These are phyloP conservation scores for Theonella swinhoei DNA, from an alignment of 37 sponge, comb jelly and placozoan genomes.

Conservation along the genomic window DNA sequence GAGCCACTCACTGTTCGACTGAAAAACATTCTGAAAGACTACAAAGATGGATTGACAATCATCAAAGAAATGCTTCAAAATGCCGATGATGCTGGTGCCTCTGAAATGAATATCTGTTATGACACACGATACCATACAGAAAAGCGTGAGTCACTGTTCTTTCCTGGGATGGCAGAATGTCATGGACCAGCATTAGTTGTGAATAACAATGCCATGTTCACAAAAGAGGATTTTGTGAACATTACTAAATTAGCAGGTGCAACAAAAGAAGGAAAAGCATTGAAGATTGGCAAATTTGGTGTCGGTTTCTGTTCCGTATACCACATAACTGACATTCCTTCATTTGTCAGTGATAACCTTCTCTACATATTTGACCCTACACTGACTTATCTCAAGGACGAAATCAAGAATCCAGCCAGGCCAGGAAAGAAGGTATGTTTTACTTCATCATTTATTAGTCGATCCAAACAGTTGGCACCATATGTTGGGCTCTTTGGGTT, in stretches of 20 bases:
- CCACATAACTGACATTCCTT: conserved; percentile 76
- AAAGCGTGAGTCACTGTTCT: conserved; percentile 28
- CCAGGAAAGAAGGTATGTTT: conserved; percentile 61
- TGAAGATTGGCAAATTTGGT: conserved; percentile 75
- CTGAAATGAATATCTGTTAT: conserved; percentile 59
- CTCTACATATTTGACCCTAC: conserved; percentile 78
- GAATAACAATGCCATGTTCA: conserved; percentile 57
- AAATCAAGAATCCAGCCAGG: conserved; percentile 26
- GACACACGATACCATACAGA: conserved; percentile 43
- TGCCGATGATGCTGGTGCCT: conserved; percentile 87
- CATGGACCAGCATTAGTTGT: conserved; percentile 73
- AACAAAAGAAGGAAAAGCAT: conserved; percentile 58
- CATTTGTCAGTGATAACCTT: conserved; percentile 54
- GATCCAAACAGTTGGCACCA: conserved; percentile 56
- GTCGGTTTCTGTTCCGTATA: conserved; percentile 80
- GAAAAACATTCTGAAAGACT: conserved; percentile 70
- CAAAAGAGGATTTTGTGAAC: conserved; percentile 77
- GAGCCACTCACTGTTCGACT: conserved; percentile 65
- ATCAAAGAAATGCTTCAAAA: conserved; percentile 80
- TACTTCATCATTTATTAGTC: conserved; percentile 8
- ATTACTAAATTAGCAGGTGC: conserved; percentile 82
- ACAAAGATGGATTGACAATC: conserved; percentile 74
- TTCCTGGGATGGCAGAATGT: conserved; percentile 51
- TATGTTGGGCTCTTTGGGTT: conserved; percentile 60
- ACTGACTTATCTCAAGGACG: conserved; percentile 31